phyloP scores from a whole-genome alignment of 2,797 vertebrate species.

The Eulemur coronatus region DNA sequence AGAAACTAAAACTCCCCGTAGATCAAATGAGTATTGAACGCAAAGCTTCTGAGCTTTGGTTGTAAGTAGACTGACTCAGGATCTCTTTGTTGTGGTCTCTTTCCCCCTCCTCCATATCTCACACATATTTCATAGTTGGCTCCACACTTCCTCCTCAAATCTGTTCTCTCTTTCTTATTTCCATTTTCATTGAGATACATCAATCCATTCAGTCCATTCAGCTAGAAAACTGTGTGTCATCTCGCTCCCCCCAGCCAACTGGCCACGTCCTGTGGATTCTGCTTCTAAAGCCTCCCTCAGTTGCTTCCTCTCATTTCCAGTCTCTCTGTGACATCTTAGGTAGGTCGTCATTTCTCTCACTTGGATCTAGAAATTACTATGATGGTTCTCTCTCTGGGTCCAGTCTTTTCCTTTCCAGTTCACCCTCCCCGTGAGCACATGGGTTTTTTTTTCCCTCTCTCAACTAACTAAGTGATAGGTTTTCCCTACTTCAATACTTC shows the following conservation, averaged over 20 bases:
- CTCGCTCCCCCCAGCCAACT: background rate
- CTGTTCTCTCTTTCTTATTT: conserved; percentile 44
- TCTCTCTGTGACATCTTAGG: background rate
- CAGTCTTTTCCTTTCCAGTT: background rate
- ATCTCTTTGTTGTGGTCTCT: background rate
- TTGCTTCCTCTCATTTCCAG: background rate
- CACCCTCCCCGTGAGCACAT: background rate
- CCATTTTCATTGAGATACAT: conserved; percentile 47
- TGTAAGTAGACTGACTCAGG: conserved; percentile 3
- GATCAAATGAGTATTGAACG: background rate
- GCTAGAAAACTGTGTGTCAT: background rate
- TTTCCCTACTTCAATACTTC: background rate
- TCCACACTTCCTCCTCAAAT: conserved; percentile 56
- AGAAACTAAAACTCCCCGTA: background rate
- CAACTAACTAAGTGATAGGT: background rate
- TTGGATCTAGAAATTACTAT: background rate
- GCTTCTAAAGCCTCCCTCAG: background rate
- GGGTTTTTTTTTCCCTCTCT: background rate
- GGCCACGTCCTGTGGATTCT: background rate
- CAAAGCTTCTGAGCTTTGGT: background rate
- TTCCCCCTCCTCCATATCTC: conserved; percentile 18
- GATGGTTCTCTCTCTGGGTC: background rate
- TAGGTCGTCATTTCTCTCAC: background rate
- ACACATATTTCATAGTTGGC: conserved; percentile 48
- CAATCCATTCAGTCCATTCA: conserved; percentile 38